Conservation (phyloP, 2,888 invertebrate species). For the Eutolmus rufibarbis region DNA sequence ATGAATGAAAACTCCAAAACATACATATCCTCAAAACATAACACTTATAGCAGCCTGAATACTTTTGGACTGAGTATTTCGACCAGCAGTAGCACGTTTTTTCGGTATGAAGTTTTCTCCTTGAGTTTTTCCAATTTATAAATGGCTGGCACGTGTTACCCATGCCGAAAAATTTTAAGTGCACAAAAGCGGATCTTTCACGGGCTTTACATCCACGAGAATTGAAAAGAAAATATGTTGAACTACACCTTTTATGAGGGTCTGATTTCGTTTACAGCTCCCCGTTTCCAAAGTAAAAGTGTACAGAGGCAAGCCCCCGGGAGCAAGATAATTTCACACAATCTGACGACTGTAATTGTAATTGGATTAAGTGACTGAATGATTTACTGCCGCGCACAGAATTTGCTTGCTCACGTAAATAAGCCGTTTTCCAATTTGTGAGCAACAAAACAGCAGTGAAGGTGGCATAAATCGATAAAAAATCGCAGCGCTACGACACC, state of each 20-base stretch:
- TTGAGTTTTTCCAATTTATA: not conserved
- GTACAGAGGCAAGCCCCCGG: not conserved
- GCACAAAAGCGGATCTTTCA: not conserved
- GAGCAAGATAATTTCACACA: not conserved
- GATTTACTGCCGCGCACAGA: not conserved
- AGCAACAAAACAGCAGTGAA: not conserved
- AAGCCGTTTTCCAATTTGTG: not conserved
- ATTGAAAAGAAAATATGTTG: not conserved
- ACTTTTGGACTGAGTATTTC: not conserved
- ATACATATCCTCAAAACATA: not conserved
- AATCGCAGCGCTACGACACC: not conserved
- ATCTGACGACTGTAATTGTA: not conserved
- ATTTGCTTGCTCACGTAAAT: not conserved
- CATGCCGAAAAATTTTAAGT: not conserved
- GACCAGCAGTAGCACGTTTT: not conserved
- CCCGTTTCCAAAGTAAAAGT: not conserved
- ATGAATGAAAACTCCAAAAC: not conserved
- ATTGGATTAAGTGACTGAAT: not conserved
- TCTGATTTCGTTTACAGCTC: not conserved
- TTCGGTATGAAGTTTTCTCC: not conserved
- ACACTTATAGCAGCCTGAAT: not conserved
- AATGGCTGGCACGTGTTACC: not conserved
- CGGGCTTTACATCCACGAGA: not conserved
- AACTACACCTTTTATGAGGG: not conserved
- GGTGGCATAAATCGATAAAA: conserved; percentile 19